Evolutionary conservation across 2,888 invertebrate species (phyloP), one percentile per base, ranked within the genome.

Genomic region (Agapetus fuscipes): DNA sequence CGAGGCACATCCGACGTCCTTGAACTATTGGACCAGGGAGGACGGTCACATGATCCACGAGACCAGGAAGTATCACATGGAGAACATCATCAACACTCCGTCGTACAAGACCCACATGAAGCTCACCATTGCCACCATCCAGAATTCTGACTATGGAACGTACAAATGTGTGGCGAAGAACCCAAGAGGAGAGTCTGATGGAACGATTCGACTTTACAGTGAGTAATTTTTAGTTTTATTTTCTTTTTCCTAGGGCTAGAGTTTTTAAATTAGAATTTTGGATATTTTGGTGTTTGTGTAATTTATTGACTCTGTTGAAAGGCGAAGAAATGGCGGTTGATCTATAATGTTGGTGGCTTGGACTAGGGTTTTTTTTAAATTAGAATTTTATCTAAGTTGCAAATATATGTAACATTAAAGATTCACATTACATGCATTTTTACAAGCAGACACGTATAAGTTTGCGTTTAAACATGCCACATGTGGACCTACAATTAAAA

Each of bases 101-200:
- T 68, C 78, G 1, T 90, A 90, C 60, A 89, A 89, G 60, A 86
- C 84, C 1, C 86, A 88, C 58, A 91, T 91, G 90, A 77, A 78
- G 51, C 70, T 93, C 39, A 80, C 83, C 41, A 87, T 93, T 52
- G 70, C 74, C 52, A 79, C 83, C 58, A 80, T 91, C 39, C 72
- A 80, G 53, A 76, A 75, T 49, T 76, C 74, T 52, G 91, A 93
- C 62, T 89, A 85, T 57, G 90, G 88, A 15, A 84, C 80, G 35
- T 90, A 89, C 61, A 88, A 87, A 60, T 89, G 89, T 51, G 78
- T 84, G 15, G 85, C 90, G 45, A 90, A 90, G 66, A 90, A 91
- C 68, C 88, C 89, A 40, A 74, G 90, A 49, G 89, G 90, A 47
- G 88, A 89, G 60, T 90, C 89, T 32, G 89, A 89, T 62, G 90